Conservation (phyloP, 2,888 invertebrate species). For the Cremastinae sp. region DNA sequence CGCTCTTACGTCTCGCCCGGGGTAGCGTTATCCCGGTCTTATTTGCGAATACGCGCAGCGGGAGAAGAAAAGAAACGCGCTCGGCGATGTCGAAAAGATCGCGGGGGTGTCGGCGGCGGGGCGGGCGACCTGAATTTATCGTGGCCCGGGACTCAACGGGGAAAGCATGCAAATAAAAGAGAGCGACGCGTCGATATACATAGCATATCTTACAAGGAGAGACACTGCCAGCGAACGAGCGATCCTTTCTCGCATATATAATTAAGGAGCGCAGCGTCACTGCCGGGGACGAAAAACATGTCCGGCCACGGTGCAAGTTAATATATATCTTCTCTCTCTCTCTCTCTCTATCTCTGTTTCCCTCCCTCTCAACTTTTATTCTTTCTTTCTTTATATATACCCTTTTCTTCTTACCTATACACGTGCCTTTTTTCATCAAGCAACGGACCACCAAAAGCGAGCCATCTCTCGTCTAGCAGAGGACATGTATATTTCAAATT, state of each 20-base stretch:
- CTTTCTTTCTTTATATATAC: too few relatives aligned
- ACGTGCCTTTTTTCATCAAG: conserved; percentile 3
- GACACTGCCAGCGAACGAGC: conserved; percentile 4
- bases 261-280: conserved; percentile 8
- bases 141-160: conserved; percentile 35
- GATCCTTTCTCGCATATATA: conserved; percentile 37
- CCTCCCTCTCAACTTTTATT: too few relatives aligned
- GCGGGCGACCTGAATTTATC: conserved; percentile 39
- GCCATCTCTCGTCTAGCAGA: conserved; percentile 4
- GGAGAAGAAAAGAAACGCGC: conserved; percentile 29
- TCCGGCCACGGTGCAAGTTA: conserved; percentile 1
- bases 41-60: conserved; percentile 1
- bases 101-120: conserved; percentile 13
- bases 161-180: conserved; percentile 48
- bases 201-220: conserved; percentile 7
- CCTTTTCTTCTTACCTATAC: background rate
- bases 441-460: conserved; percentile 1
- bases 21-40: conserved; percentile 5
- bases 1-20: background rate
- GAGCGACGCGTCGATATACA: conserved; percentile 29
- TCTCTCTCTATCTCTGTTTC: background rate
- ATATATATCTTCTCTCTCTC: background rate
- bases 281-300: conserved; percentile 17
- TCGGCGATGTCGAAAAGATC: conserved; percentile 35
- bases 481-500: conserved; percentile 13